These are phyloP conservation scores for Panthera leo DNA, from an alignment of 2,113 vertebrate species.

Conservation along the genomic window DNA sequence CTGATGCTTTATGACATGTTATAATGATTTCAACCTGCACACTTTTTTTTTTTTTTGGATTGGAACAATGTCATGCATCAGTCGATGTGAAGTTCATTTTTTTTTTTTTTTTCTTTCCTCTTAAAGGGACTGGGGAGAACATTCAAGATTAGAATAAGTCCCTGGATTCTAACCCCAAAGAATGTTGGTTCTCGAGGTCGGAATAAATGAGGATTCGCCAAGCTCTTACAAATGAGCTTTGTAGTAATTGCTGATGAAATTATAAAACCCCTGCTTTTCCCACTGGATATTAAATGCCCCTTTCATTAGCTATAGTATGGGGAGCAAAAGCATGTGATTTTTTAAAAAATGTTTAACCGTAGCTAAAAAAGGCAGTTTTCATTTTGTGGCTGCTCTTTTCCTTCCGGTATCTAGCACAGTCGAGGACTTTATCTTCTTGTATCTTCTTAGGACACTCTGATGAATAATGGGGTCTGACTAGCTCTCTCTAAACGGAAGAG, in stretches of 20 bases:
- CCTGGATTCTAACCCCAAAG: conserved; percentile 27
- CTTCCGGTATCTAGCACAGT: conserved; percentile 8
- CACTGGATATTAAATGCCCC: conserved; percentile 35
- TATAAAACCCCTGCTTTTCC: conserved; percentile 41
- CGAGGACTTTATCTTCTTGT: conserved; percentile 6
- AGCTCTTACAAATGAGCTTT: conserved; percentile 58
- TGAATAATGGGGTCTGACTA: background rate
- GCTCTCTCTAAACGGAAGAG: background rate
- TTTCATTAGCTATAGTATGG: conserved; percentile 49
- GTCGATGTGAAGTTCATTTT: conserved; percentile 11
- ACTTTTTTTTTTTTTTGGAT: background rate
- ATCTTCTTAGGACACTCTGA: conserved; percentile 4
- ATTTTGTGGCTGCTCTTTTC: conserved; percentile 8
- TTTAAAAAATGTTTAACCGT: background rate
- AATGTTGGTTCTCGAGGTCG: conserved; percentile 41
- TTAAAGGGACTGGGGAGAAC: conserved; percentile 14
- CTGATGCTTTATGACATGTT: conserved; percentile 45
- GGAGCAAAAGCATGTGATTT: conserved; percentile 58
- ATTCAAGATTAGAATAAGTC: background rate
- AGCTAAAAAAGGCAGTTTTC: conserved; percentile 46
- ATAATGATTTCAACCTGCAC: conserved; percentile 27
- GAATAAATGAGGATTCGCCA: conserved; percentile 22
- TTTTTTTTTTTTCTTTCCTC: background rate
- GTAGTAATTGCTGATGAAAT: conserved; percentile 51
- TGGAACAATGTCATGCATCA: conserved; percentile 20